Evolutionary conservation across 2,888 invertebrate species (phyloP), one percentile per base, ranked within the genome.

Genomic region (Noctua fimbriata): DNA sequence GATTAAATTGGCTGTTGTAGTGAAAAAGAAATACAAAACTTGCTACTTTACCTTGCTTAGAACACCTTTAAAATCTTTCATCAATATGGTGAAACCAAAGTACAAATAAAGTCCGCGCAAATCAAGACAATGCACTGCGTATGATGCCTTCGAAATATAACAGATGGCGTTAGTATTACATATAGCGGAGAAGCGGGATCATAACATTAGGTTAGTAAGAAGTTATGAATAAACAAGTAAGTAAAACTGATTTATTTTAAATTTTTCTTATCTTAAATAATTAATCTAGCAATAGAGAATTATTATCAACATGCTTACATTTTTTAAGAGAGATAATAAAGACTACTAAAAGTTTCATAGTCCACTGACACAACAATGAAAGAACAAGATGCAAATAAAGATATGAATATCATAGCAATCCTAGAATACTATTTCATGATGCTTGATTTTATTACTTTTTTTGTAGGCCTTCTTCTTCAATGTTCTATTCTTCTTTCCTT

Each of bases 391-490:
- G n/a, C n/a, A n/a, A n/a, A n/a, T n/a, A n/a, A n/a, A n/a, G n/a
- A n/a, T n/a, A n/a, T n/a, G n/a, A n/a, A n/a, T n/a, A n/a, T 16
- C 18, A 21, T 5, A 49, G 4, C 65, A 52, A 24, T 72, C 24
- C 58, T 86, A 86, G 52, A 69, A 77, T 41, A 74, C 28, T 44
- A 76, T 67, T 60, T 82, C 73, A 32, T 82, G 78, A 49, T 82
- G 58, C 16, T 74, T 86, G 9, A 78, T 69, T 72, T 72, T 71
- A 52, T 77, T 75, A 66, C 44, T 76, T 76, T 85, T 89, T 7
- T 85, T 85, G 60, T 66, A 73, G 10, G 73, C 72, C 65, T 81
- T 83, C 28, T 87, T 81, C 76, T 89, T 89, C 16, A 36, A 67
- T 12, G 76, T 36, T 73, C 44, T 82, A 24, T 36, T 55, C 66